Base-by-base conservation (phyloP, 2,888 invertebrate species). In the Tiliacea citrago region DNA sequence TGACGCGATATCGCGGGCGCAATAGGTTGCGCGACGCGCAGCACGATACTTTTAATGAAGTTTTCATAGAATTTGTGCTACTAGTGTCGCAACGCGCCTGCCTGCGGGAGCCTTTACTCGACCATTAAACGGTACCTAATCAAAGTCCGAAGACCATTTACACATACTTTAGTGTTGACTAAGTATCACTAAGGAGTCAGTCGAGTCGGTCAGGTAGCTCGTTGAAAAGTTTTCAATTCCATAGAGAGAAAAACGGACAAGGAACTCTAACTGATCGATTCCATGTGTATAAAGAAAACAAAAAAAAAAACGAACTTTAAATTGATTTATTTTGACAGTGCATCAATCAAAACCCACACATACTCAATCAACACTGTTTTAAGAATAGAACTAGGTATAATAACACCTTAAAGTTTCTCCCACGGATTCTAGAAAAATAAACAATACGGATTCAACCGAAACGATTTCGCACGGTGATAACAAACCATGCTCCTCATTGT, bases 391-490 rank as follows among this genome's bases (percentile, higher is more conserved):
- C n/a, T 39, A 39, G 47, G 42, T 53, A 77, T 42, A 62, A 16
- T 39, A 51, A 29, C 12, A 76, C 45, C 66, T 39, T 57, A 76
- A 81, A 76, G 35, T 69, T 65, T 42, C 69, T 60, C 77, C 18
- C 58, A 70, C 77, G 49, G 47, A n/a, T 49, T 62, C 58, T 63
- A 47, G n/a, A 65, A 68, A 70, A 60, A 82, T 53, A 82, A 83
- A 81, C 73, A 69, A 63, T 35, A 62, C 12, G 29, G 47, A 16
- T 60, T 57, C 13, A 35, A 61, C 29, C n/a, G 42, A 62, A 68
- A 55, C 42, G 83, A 83, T 81, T 73, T 83, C 83, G 16, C 83
- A 83, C 67, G 62, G 3, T 79, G 81, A 82, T 80, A 80, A 61
- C 9, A 18, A 47, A 42, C 16, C 13, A 2, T 49, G 49, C 7